A percentile compares a stretch with the other conserved stretches of the same genome.
Conservation (phyloP, 2,113 vertebrate genomes). For the Oncorhynchus mykiss region DNA sequence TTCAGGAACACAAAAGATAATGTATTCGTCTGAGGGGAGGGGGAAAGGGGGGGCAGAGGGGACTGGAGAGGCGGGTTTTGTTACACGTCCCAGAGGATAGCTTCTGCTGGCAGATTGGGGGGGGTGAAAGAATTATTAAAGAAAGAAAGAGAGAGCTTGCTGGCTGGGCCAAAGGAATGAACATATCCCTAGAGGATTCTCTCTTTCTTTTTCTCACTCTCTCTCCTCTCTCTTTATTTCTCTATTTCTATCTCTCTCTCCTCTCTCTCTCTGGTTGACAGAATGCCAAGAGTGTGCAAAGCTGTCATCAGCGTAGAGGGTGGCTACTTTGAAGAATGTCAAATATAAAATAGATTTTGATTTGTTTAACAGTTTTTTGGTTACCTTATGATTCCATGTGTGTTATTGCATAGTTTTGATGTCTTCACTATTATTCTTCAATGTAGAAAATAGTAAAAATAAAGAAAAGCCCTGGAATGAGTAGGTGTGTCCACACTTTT, state of each 20-base stretch:
- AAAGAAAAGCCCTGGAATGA: no score
- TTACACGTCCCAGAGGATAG: constrained; percentile 53
- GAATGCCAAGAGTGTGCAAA: constrained; percentile 10
- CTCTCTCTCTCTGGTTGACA: constrained; percentile 26
- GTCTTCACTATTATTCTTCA: no score
- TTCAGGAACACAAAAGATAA: constrained; percentile 55
- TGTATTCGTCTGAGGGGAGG: constrained; percentile 45
- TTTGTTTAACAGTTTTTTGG: no score
- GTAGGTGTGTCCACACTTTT: no score
- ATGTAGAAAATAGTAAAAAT: no score
- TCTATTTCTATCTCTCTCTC: constrained; percentile 1
- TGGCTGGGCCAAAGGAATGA: constrained; percentile 12
- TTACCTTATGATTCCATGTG: no score
- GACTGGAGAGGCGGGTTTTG: constrained; percentile 13
- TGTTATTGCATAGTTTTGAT: no score
- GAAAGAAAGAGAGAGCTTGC: constrained; percentile 41
- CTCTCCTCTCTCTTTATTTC: constrained; percentile 8
- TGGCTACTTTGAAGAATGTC: no score
- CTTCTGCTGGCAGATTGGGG: constrained; percentile 39
- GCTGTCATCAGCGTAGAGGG: no score
- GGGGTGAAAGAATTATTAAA: constrained; percentile 8
- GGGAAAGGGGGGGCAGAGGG: not conserved
- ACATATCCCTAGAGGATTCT: constrained; percentile 32
- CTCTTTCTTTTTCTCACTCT: constrained; percentile 41
- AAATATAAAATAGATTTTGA: no score